These are phyloP conservation scores for Clunio marinus DNA, from an alignment of 2,888 invertebrate species.

Conservation along the genomic window DNA sequence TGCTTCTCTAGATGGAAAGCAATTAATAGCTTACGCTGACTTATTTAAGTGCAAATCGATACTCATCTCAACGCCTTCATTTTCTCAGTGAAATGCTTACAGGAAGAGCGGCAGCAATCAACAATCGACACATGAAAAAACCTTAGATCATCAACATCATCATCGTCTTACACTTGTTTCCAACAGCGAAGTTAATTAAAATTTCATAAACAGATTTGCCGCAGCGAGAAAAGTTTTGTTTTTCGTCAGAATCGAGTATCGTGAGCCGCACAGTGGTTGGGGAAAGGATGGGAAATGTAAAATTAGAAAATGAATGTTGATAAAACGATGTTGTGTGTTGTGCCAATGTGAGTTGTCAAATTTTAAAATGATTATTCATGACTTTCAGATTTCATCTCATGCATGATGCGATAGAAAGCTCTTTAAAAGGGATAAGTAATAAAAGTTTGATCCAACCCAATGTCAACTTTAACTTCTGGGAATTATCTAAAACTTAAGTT, in stretches of 20 bases:
- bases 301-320: not conserved
- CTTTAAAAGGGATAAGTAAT: not conserved
- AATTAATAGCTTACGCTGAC: not conserved
- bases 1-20: slow-evolving; percentile 2
- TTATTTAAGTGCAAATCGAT: slow-evolving; percentile 13
- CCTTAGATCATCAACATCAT: not conserved
- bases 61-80: slow-evolving; percentile 2
- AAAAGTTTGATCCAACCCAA: not conserved
- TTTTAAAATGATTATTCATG: slow-evolving; percentile 25
- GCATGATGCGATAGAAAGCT: too few species aligned
- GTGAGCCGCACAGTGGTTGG: not conserved
- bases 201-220: slow-evolving; percentile 35
- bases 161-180: slow-evolving; percentile 1
- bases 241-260: not conserved
- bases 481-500: too few species aligned
- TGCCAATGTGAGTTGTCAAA: not conserved
- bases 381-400: too few species aligned
- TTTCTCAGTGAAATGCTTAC: not conserved
- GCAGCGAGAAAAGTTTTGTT: not conserved
- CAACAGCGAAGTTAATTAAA: slow-evolving; percentile 29
- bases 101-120: not conserved
- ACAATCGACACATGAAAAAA: not conserved
- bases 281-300: not conserved
- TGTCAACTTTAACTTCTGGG: too few species aligned
- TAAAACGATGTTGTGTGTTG: not conserved